These are phyloP conservation scores for Semnornis frantzii DNA, from an alignment of 2,113 vertebrate genomes.

Conservation along the genomic window DNA sequence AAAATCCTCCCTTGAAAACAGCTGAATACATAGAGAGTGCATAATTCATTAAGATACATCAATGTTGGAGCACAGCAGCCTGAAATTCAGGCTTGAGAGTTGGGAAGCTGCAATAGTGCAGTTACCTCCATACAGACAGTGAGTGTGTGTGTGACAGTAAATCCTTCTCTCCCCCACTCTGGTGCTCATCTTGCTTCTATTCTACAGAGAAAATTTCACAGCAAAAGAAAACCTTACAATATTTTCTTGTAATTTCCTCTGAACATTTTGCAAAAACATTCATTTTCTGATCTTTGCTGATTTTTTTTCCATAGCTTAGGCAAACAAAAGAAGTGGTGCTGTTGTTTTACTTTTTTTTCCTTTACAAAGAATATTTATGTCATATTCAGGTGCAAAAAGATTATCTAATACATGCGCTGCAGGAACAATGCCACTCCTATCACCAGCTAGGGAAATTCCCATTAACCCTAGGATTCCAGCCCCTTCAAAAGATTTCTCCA, in stretches of 20 bases:
- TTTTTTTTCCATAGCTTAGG: neutral
- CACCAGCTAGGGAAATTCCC: neutral
- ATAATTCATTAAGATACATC: neutral
- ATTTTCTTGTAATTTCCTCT: neutral
- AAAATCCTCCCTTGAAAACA: neutral
- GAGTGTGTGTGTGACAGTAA: neutral
- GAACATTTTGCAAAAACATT: neutral
- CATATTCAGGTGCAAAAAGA: neutral
- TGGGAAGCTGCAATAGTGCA: neutral
- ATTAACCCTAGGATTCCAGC: neutral
- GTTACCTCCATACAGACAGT: neutral
- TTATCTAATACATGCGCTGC: neutral
- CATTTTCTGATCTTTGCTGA: neutral
- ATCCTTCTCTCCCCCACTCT: neutral
- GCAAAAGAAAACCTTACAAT: slow-evolving; percentile 10
- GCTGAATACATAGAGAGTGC: neutral
- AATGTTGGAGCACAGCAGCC: neutral
- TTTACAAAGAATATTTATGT: neutral
- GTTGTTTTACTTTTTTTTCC: neutral
- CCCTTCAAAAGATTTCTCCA: neutral
- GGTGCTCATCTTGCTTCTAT: neutral
- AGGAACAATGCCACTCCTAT: neutral
- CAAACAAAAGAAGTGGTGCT: neutral
- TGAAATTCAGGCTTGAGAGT: neutral
- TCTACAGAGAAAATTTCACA: neutral